A percentile compares a stretch with the other conserved stretches of the same genome.
Evolutionary conservation across 2,888 invertebrate genomes (phyloP).

Genomic region (Idaea aversata): DNA sequence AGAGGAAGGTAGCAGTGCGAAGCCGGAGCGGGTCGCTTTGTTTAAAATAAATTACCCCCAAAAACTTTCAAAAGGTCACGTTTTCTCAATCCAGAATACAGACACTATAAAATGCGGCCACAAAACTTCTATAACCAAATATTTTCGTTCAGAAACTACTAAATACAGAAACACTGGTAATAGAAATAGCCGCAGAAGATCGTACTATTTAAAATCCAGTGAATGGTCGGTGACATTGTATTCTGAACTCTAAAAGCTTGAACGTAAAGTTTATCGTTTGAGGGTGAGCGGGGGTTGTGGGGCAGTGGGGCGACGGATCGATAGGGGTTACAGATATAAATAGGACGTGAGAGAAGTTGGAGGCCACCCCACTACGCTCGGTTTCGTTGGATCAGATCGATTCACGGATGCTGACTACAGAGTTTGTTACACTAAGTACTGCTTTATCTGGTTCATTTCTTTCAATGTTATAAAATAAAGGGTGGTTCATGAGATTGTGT

Average conservation of each 20-base stretch:
- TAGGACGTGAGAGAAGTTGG: slow-evolving; percentile 66
- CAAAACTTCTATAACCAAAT: background rate
- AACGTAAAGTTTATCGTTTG: slow-evolving; percentile 50
- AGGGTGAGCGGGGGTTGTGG: slow-evolving; percentile 56
- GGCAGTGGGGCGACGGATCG: slow-evolving; percentile 75
- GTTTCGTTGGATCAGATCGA: slow-evolving; percentile 65
- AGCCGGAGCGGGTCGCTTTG: no score
- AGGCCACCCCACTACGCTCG: slow-evolving; percentile 54
- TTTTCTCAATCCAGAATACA: background rate
- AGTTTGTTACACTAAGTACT: background rate
- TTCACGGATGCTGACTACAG: slow-evolving; percentile 40
- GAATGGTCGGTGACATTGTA: slow-evolving; percentile 30
- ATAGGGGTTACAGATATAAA: slow-evolving; percentile 74
- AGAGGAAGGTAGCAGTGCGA: no score
- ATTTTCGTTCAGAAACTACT: slow-evolving; percentile 24
- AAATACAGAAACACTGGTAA: slow-evolving; percentile 36
- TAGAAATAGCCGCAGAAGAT: slow-evolving; percentile 49
- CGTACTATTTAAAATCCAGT: slow-evolving; percentile 53
- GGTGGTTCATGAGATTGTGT: no score
- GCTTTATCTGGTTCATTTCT: background rate
- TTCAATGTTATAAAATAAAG: background rate
- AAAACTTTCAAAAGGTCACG: background rate
- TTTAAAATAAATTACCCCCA: background rate
- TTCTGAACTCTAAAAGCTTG: slow-evolving; percentile 44
- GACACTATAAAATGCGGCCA: background rate